Conservation (phyloP, 1,140 invertebrate genomes). For the Philopotamus ludificatus region DNA sequence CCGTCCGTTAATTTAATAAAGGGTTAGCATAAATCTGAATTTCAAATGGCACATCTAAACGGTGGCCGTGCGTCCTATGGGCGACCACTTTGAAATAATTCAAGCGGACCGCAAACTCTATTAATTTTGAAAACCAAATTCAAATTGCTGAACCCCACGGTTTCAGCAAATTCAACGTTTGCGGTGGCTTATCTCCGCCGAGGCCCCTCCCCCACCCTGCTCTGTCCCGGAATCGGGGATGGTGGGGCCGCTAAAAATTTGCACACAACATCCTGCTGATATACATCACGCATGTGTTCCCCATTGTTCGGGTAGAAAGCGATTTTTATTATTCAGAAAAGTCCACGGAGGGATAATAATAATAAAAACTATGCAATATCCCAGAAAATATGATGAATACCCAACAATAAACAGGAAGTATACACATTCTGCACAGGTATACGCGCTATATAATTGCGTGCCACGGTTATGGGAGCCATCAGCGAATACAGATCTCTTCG, state of each 20-base stretch:
- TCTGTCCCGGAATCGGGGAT: background rate
- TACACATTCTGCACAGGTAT: no score
- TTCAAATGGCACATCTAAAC: conserved; percentile 21
- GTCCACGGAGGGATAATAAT: background rate
- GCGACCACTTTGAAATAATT: conserved; percentile 34
- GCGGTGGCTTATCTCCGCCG: conserved; percentile 4
- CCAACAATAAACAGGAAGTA: no score
- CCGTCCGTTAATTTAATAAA: no score
- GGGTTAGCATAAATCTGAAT: conserved; percentile 25
- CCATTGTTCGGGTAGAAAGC: background rate
- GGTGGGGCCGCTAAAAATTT: background rate
- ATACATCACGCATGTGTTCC: no score
- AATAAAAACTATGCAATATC: no score
- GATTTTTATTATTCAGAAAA: background rate
- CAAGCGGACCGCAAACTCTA: conserved; percentile 32
- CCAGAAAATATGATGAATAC: no score
- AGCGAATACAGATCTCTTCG: no score
- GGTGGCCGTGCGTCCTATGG: background rate
- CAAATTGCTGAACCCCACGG: conserved; percentile 14
- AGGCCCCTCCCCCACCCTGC: no score
- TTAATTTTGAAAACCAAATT: conserved; percentile 39
- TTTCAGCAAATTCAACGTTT: conserved; percentile 11
- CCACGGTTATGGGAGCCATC: no score
- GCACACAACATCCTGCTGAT: background rate
- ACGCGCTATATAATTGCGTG: no score